Conservation (phyloP, 1,140 invertebrate species). For the Aradophagus sp. region DNA sequence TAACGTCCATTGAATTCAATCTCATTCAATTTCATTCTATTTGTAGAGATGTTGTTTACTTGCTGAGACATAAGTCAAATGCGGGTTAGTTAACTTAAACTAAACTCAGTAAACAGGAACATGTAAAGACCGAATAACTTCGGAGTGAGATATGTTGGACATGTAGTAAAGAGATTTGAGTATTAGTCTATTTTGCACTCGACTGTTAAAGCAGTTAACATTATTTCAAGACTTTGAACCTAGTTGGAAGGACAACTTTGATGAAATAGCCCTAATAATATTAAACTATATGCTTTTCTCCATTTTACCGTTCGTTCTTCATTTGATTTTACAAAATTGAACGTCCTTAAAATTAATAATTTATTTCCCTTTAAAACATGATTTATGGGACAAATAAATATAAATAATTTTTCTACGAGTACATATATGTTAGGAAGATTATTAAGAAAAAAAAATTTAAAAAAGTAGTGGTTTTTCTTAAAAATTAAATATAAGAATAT, state of each 20-base stretch:
- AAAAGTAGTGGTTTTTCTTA: too few species aligned
- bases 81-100: conserved; percentile 22
- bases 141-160: conserved; percentile 25
- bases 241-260: conserved; percentile 14
- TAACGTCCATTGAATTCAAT: not conserved
- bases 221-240: conserved; percentile 5
- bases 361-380: not conserved
- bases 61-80: conserved; percentile 12
- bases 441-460: too few species aligned
- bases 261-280: conserved; percentile 2
- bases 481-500: too few species aligned
- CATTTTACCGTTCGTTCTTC: not conserved
- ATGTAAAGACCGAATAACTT: conserved; percentile 27
- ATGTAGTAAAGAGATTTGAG: conserved; percentile 29
- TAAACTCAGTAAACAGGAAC: conserved; percentile 26
- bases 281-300: conserved; percentile 4
- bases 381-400: too few species aligned
- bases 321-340: too few species aligned
- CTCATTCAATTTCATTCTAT: conserved; percentile 10
- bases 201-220: conserved; percentile 20
- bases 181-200: conserved; percentile 22
- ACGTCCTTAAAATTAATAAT: not conserved
- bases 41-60: conserved; percentile 14
- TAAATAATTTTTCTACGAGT: too few species aligned
- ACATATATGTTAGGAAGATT: too few species aligned